Evolutionary conservation across 2,113 vertebrate species (phyloP), one percentile per base, ranked within the genome.

Genomic region (Egretta garzetta): DNA sequence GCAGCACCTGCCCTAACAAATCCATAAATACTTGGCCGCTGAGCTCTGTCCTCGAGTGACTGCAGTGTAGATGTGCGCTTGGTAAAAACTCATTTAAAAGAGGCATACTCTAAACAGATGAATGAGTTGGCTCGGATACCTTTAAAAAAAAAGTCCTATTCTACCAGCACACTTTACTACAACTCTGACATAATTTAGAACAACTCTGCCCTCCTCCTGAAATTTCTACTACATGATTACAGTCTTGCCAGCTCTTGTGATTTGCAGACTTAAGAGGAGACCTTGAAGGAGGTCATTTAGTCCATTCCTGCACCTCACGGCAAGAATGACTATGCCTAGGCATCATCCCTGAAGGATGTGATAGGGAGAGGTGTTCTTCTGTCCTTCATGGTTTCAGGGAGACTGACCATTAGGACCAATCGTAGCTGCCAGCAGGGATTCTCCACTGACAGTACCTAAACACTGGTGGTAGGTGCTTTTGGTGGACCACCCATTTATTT

Each of bases 21-120:
- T 91, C 90, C 77, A 75, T 95, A 91, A 97, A 82, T 93, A 91
- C 77, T 72, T 91, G 87, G 66, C 73, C 87, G 84, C 87, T 80
- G 87, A 91, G 77, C 73, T 93, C 32, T 91, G 92, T 94, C 95
- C 95, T 95, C 43, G 0, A 90, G 85, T 82, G 93, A 91, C 95
- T 91, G 87, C 74, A 32, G 30, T 3, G 66, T 72, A 52, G 39
- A 64, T 24, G 30, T 55, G 56, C 56, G n/a, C 73, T 84, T 85
- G 6, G 35, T 91, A 60, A 86, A 81, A 86, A 37, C 55, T 84
- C 47, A 10, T 94, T 87, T 87, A 47, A 75, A 74, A 59, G 23
- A 52, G 56, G 33, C 39, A 19, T 80, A 12, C 70, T 91, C 68
- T 82, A 58, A 92, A 87, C 26, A 96, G 83, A 91, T 79, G 68